Base-by-base conservation (phyloP, 30 jellyfish, hydroid and myxozoan species). In the Chironex yamaguchii region DNA sequence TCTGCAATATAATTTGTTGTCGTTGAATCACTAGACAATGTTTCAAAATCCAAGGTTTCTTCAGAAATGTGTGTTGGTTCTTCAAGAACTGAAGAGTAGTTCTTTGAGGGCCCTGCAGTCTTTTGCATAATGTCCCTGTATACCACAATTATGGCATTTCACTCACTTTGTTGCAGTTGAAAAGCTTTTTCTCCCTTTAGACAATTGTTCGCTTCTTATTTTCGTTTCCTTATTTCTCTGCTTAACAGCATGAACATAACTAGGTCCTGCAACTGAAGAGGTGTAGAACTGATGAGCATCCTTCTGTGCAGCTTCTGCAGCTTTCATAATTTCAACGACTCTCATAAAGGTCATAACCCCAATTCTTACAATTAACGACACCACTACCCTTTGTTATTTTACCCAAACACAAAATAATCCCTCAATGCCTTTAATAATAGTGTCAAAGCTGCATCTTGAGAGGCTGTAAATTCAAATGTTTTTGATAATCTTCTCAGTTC, bases 391-490 rank as follows among this genome's bases (percentile, higher is more conserved):
- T n/a, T n/a, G n/a, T n/a, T n/a, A n/a, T n/a, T n/a, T n/a, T n/a
- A n/a, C n/a, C n/a, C n/a, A n/a, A n/a, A n/a, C n/a, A n/a, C n/a
- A n/a, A n/a, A n/a, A n/a, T n/a, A n/a, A n/a, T n/a, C n/a, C n/a
- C n/a, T n/a, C n/a, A n/a, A n/a, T n/a, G n/a, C n/a, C n/a, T n/a
- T n/a, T n/a, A 68, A 68, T 63, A 63, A 51, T 63, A 21, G 77
- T 63, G 77, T 63, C 77, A 63, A 63, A 26, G 77, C 77, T 4
- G 77, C 51, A 26, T 63, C 71, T 2, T 28, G 21, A 53, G 36
- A 76, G n/a, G 29, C 89, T 76, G 89, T 76, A 71, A 85, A 85
- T 21, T 85, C 95, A 71, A 89, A 85, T 30, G 89, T 58, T 71
- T 72, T 71, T 35, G 95, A 89, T 52, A 86, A 70, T n/a, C 76